Evolutionary conservation across 2,797 vertebrate species (phyloP).

Genomic region (Gobionotothen gibberifrons): DNA sequence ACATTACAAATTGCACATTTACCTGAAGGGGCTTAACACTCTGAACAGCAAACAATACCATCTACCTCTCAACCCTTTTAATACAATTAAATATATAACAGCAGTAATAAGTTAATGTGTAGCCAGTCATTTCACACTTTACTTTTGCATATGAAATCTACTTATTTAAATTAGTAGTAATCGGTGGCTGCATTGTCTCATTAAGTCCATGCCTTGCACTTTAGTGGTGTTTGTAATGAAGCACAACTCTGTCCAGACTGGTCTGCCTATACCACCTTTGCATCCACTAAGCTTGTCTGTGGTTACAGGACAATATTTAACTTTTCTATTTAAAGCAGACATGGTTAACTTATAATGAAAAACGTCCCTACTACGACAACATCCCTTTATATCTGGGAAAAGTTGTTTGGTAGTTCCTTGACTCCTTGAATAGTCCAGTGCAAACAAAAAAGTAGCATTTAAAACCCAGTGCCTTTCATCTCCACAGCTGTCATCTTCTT

Average conservation of each 20-base stretch:
- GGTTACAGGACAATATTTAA: conserved; percentile 2
- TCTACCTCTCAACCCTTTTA: neutral
- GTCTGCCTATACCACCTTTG: neutral
- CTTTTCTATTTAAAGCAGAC: neutral
- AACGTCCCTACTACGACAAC: neutral
- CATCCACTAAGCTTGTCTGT: neutral
- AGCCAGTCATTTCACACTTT: neutral
- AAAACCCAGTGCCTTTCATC: conserved; percentile 65
- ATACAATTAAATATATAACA: conserved; percentile 12
- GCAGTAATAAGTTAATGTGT: conserved; percentile 22
- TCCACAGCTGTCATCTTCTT: conserved; percentile 19
- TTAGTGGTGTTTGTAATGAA: neutral
- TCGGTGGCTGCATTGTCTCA: conserved; percentile 2
- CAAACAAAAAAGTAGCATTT: conserved; percentile 37
- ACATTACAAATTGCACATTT: conserved; percentile 2
- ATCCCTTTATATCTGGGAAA: neutral
- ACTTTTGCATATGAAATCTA: neutral
- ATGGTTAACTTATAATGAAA: conserved; percentile 1
- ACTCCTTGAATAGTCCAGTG: neutral
- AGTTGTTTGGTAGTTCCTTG: neutral
- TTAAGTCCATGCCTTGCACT: neutral
- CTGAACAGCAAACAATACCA: neutral
- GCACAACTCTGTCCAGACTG: neutral
- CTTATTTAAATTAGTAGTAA: conserved; percentile 5
- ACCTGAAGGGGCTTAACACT: neutral